A percentile compares a stretch with the other conserved stretches of the same genome.
Conservation (phyloP, 2,797 vertebrate species). For the Hipposideros larvatus region DNA sequence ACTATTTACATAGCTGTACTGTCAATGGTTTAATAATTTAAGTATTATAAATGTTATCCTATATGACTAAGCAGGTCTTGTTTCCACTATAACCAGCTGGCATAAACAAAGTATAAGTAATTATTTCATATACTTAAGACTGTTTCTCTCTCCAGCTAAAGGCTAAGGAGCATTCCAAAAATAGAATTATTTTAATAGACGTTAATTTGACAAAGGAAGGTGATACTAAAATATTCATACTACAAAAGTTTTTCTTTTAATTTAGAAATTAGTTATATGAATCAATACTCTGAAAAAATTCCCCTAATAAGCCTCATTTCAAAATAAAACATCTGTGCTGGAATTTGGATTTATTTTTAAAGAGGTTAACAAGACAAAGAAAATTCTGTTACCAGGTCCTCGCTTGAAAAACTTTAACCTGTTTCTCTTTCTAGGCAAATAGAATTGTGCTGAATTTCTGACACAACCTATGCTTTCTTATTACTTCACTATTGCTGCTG, state of each 20-base stretch:
- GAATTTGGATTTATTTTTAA: conserved; percentile 28
- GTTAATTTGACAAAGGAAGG: conserved; percentile 30
- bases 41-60: conserved; percentile 5
- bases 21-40: conserved; percentile 42
- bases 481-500: neutral
- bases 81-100: neutral
- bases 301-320: neutral
- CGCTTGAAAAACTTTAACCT: neutral
- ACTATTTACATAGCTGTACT: conserved; percentile 43
- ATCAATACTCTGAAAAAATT: neutral
- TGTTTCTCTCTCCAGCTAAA: neutral
- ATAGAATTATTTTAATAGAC: conserved; percentile 44
- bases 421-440: neutral
- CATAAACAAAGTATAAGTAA: conserved; percentile 9
- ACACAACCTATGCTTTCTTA: neutral
- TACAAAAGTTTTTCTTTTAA: neutral
- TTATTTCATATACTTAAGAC: neutral
- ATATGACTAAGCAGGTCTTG: neutral
- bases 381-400: neutral
- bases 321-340: neutral
- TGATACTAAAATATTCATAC: neutral
- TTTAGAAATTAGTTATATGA: neutral
- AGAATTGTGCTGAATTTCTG: neutral
- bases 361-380: neutral
- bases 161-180: conserved; percentile 9